Conservation (phyloP, 1,140 invertebrate genomes). For the Monomorium pharaonis region DNA sequence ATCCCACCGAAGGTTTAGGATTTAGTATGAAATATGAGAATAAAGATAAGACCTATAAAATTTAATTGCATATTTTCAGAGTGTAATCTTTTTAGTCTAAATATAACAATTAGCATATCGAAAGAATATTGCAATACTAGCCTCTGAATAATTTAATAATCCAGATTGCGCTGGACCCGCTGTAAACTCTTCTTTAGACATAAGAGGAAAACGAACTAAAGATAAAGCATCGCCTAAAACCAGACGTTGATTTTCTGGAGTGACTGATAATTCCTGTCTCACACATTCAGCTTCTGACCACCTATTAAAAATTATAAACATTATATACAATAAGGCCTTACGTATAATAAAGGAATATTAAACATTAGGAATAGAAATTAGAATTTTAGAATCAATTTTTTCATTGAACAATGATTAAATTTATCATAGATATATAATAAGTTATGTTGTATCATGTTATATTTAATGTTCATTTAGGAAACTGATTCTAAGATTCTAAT, state of each 20-base stretch:
- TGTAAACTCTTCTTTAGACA: constrained; percentile 95
- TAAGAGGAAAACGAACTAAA: constrained; percentile 93
- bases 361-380: too few relatives aligned
- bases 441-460: too few relatives aligned
- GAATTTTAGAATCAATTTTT: too few relatives aligned
- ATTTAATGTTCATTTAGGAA: too few relatives aligned
- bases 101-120: not conserved
- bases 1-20: constrained; percentile 90
- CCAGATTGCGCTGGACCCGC: constrained; percentile 91
- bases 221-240: constrained; percentile 90
- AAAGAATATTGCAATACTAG: constrained; percentile 58
- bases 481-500: too few relatives aligned
- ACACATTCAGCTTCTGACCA: constrained; percentile 94
- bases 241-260: constrained; percentile 90
- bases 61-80: not conserved
- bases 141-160: constrained; percentile 91
- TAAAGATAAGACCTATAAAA: constrained; percentile 88
- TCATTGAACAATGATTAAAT: too few relatives aligned
- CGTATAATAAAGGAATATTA: too few relatives aligned
- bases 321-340: constrained; percentile 8
- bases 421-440: too few relatives aligned
- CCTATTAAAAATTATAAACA: constrained; percentile 77
- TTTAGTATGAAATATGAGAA: constrained; percentile 94
- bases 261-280: constrained; percentile 88
- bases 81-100: not conserved